Conservation (phyloP, 2,113 vertebrate genomes). For the Percina caprodes region DNA sequence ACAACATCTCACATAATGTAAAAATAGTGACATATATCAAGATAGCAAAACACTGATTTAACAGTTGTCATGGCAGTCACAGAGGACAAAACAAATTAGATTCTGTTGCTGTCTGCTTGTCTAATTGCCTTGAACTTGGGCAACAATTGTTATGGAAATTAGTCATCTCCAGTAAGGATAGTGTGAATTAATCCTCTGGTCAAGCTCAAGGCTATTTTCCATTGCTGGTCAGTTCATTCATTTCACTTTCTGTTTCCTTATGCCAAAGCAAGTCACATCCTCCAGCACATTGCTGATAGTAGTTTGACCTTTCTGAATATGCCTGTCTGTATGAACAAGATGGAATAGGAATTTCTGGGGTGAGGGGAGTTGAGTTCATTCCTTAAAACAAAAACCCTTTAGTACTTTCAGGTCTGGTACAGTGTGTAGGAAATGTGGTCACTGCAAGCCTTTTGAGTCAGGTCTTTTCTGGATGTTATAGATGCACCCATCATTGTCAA, state of each 20-base stretch:
- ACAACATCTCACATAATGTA: not conserved
- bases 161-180: slow-evolving; percentile 1
- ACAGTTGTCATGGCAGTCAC: not conserved
- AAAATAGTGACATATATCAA: not conserved
- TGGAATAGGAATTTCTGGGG: not conserved
- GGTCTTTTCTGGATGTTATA: slow-evolving; percentile 33
- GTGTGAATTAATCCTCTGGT: not conserved
- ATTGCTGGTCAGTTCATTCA: not conserved
- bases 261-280: not conserved
- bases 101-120: not conserved
- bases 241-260: not conserved
- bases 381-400: not conserved
- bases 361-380: not conserved
- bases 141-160: not conserved
- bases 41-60: slow-evolving; percentile 21
- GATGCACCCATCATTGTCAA: slow-evolving; percentile 47
- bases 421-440: not conserved
- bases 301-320: slow-evolving; percentile 4
- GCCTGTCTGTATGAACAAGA: not conserved
- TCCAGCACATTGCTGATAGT: not conserved
- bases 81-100: slow-evolving; percentile 2
- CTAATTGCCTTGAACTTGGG: slow-evolving; percentile 20
- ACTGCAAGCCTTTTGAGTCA: slow-evolving; percentile 31
- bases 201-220: not conserved
- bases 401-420: not conserved